Percentiles rank a stretch among this genome's conserved stretches.
These are phyloP conservation scores for Melanocharis versteri DNA, from an alignment of 2,113 vertebrate genomes.

Conservation along the genomic window DNA sequence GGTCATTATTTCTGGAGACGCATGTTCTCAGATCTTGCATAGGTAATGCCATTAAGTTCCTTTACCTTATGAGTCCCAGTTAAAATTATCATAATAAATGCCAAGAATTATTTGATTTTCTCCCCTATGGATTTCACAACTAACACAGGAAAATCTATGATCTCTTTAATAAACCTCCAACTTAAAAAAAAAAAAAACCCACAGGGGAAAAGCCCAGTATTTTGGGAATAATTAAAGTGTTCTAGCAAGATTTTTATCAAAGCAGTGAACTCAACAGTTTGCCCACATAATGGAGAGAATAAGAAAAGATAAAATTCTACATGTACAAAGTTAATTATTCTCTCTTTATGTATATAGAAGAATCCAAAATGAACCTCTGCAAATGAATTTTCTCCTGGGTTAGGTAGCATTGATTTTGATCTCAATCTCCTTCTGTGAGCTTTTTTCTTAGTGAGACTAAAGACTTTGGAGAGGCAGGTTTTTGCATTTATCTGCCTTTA, in stretches of 20 bases:
- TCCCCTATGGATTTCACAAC: background rate
- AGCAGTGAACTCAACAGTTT: background rate
- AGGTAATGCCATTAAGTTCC: background rate
- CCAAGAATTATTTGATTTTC: background rate
- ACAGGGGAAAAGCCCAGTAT: fast-evolving
- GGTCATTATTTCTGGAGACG: background rate
- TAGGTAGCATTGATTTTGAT: background rate
- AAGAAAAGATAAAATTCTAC: background rate
- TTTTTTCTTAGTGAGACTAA: background rate
- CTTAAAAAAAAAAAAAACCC: background rate
- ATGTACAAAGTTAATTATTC: background rate
- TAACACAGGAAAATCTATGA: background rate
- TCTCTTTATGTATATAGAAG: background rate
- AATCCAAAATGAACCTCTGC: background rate
- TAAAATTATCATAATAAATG: constrained; percentile 12
- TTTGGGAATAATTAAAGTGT: background rate
- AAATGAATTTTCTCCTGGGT: background rate
- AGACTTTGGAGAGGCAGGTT: background rate
- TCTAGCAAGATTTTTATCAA: background rate
- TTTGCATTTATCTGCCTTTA: background rate
- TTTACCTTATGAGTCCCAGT: background rate
- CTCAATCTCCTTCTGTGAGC: background rate
- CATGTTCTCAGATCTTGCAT: background rate
- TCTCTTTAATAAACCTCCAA: background rate
- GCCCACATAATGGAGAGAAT: background rate